Conservation (phyloP, 2,797 vertebrate genomes). For the Acanthiza pusilla region DNA sequence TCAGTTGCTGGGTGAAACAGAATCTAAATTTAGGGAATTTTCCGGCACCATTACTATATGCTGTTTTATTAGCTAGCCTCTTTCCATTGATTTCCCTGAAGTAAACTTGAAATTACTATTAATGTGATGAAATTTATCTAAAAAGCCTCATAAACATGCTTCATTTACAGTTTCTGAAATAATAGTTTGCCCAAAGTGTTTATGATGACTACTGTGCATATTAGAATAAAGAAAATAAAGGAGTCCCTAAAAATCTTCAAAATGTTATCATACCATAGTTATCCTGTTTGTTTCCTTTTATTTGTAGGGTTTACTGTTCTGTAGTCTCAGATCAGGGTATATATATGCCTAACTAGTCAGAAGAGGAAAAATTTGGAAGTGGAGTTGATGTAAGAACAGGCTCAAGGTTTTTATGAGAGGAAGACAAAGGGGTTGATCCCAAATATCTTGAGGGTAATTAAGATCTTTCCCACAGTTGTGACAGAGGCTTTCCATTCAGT, state of each 20-base stretch:
- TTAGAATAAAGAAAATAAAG: background rate
- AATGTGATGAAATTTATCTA: background rate
- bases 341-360: background rate
- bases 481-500: background rate
- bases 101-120: background rate
- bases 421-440: background rate
- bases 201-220: background rate
- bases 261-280: background rate
- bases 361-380: background rate
- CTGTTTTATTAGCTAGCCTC: background rate
- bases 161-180: background rate
- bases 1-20: background rate
- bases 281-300: background rate
- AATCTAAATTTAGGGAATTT: conserved; percentile 52
- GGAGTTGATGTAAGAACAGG: background rate
- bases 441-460: background rate
- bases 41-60: background rate
- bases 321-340: background rate
- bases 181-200: background rate
- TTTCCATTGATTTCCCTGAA: background rate
- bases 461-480: background rate
- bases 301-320: background rate
- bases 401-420: background rate
- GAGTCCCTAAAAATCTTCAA: background rate
- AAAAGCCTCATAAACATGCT: background rate